phyloP scores from a whole-genome alignment of 2,113 vertebrate genomes.

The Phycodurus eques region DNA sequence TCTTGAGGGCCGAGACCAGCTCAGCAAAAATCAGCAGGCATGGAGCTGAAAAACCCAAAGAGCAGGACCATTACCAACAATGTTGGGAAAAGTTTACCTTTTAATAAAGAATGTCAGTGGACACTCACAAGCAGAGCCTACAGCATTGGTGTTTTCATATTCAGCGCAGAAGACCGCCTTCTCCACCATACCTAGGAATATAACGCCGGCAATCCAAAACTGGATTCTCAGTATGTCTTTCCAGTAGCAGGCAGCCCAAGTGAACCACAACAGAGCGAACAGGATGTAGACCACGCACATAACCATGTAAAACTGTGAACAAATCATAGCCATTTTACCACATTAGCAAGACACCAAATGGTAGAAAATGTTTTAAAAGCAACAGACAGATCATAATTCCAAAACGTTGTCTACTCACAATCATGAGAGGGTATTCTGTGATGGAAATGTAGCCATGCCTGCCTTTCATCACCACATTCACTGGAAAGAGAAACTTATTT shows the following conservation, averaged over 20 bases:
- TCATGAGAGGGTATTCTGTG: conserved; percentile 89
- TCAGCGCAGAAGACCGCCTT: conserved; percentile 87
- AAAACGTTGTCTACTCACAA: conserved; percentile 75
- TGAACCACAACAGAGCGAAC: conserved; percentile 82
- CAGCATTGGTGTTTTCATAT: conserved; percentile 83
- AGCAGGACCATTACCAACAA: neutral
- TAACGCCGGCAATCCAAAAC: conserved; percentile 89
- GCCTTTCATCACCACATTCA: conserved; percentile 81
- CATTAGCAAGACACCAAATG: neutral
- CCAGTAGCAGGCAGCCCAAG: conserved; percentile 87
- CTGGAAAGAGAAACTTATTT: conserved; percentile 59
- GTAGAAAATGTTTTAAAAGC: neutral
- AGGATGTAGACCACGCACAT: conserved; percentile 86
- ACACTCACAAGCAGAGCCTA: conserved; percentile 80
- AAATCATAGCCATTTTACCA: neutral
- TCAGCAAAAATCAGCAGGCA: conserved; percentile 83
- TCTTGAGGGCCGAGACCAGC: conserved; percentile 82
- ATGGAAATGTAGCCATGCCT: conserved; percentile 84
- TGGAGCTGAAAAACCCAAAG: conserved; percentile 63
- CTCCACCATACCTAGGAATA: conserved; percentile 88
- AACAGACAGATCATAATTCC: neutral
- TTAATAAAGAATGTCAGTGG: neutral
- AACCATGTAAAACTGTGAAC: conserved; percentile 83
- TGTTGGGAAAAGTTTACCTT: neutral
- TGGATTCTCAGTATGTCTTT: conserved; percentile 87